Conservation (phyloP, 2,888 invertebrate genomes). For the Eupithecia abbreviata region DNA sequence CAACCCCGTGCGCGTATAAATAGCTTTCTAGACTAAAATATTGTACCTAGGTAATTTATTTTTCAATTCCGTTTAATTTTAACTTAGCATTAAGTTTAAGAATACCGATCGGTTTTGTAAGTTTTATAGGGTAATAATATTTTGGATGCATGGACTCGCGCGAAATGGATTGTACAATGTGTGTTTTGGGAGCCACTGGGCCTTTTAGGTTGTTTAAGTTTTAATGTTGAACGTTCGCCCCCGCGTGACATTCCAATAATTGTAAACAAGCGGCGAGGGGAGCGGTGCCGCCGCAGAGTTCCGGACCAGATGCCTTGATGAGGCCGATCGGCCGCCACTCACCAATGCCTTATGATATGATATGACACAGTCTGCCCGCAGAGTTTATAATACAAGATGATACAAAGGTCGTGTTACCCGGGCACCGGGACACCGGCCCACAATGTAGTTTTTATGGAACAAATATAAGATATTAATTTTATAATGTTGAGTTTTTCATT, state of each 20-base stretch:
- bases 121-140: conserved; percentile 82
- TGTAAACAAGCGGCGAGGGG: conserved; percentile 69
- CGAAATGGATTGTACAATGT: conserved; percentile 76
- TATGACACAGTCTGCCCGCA: conserved; percentile 84
- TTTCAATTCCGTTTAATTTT: conserved; percentile 85
- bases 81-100: conserved; percentile 82
- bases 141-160: conserved; percentile 70
- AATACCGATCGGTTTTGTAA: conserved; percentile 83
- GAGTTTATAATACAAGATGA: conserved; percentile 83
- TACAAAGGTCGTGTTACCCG: conserved; percentile 84
- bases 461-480: conserved; percentile 85
- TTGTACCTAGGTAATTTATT: conserved; percentile 85
- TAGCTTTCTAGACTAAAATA: conserved; percentile 82
- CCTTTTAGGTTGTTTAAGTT: conserved; percentile 75
- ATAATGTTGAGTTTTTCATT: conserved; percentile 78
- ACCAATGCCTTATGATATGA: conserved; percentile 79
- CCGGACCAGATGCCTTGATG: conserved; percentile 75
- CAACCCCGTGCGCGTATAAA: conserved; percentile 78
- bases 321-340: conserved; percentile 65
- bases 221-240: conserved; percentile 71
- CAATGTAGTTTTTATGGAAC: conserved; percentile 84
- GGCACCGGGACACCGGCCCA: conserved; percentile 83
- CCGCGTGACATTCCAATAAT: conserved; percentile 83
- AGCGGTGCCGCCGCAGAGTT: conserved; percentile 54
- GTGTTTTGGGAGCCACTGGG: conserved; percentile 66